A percentile compares a stretch with the other conserved stretches of the same genome.
These are phyloP conservation scores for Peribatodes rhomboidaria DNA, from an alignment of 2,888 invertebrate genomes.

Conservation along the genomic window DNA sequence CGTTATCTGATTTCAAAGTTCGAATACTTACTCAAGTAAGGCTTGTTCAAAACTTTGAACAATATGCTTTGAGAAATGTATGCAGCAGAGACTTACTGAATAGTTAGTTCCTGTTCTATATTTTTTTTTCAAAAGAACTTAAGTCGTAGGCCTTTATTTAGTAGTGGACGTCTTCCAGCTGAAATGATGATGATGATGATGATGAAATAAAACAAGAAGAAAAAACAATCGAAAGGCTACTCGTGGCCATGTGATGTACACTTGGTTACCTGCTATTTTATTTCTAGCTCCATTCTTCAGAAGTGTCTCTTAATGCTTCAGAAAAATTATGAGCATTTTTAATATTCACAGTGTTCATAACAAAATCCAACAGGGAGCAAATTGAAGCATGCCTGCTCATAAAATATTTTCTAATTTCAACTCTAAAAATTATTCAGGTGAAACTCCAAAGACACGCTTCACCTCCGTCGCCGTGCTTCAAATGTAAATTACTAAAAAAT, in stretches of 20 bases:
- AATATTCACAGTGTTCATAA: conserved; percentile 2
- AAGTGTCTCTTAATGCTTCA: background rate
- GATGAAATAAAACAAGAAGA: no score
- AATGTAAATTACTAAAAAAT: background rate
- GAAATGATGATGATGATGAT: no score
- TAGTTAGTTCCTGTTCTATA: no score
- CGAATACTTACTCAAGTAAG: background rate
- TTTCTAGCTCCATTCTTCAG: background rate
- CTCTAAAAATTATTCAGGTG: conserved; percentile 6
- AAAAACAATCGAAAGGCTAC: no score
- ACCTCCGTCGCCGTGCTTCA: background rate
- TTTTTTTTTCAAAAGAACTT: no score
- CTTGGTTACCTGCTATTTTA: no score
- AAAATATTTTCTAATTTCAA: conserved; percentile 13
- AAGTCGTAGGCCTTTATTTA: no score
- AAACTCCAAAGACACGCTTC: background rate
- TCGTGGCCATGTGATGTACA: no score
- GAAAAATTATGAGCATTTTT: background rate
- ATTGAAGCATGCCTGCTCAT: conserved; percentile 11
- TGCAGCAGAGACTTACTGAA: no score
- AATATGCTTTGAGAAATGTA: background rate
- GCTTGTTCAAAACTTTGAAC: background rate
- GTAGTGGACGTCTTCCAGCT: no score
- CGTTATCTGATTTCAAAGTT: conserved; percentile 4
- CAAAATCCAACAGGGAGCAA: background rate